Base-by-base conservation (phyloP, 37 sponge, comb jelly and placozoan species). In the Ephydatia muelleri region DNA sequence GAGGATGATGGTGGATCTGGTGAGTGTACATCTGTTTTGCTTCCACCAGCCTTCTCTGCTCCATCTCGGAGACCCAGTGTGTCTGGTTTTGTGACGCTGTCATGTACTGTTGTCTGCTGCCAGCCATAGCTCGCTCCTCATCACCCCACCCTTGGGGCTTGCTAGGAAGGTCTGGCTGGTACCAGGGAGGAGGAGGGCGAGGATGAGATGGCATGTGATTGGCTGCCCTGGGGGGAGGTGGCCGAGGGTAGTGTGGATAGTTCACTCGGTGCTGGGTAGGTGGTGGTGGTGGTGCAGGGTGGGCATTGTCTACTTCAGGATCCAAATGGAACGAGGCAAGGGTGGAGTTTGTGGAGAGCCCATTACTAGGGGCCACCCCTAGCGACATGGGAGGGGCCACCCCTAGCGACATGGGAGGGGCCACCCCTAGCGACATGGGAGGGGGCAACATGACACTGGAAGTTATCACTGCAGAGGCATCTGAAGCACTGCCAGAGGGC, bases 41-140 rank as follows among this genome's bases (percentile, higher is more conserved):
- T 43, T 87, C 88, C 48, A 76, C 43, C 36, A 76, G 37, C 32
- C 88, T 76, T 35, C 88, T 75, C 38, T 49, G 69, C 39, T 87
- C 88, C 82, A 87, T 87, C 57, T 87, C 88, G 4, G 82, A 67
- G 0, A 82, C 82, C 88, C 88, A 87, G 38, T 82, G 0, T 76
- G 75, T 33, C 76, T 33, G 27, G 49, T 34, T 22, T 25, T n/a
- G 32, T 19, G 27, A 28, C 33, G 26, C 23, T 38, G 49, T 2
- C 21, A 64, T 57, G 57, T 57, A 21, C 21, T 57, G 57, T 4
- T 28, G 34, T 43, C 76, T 78, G 34, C 35, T n/a, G n/a, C n/a
- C n/a, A n/a, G n/a, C 39, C 2, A 32, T 35, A 26, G 35, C 32
- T 71, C 68, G 69, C 12, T 49, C 30, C 70, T 80, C 68, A 30